phyloP scores from a whole-genome alignment of 2,797 vertebrate genomes.

The Eremophila alpestris region DNA sequence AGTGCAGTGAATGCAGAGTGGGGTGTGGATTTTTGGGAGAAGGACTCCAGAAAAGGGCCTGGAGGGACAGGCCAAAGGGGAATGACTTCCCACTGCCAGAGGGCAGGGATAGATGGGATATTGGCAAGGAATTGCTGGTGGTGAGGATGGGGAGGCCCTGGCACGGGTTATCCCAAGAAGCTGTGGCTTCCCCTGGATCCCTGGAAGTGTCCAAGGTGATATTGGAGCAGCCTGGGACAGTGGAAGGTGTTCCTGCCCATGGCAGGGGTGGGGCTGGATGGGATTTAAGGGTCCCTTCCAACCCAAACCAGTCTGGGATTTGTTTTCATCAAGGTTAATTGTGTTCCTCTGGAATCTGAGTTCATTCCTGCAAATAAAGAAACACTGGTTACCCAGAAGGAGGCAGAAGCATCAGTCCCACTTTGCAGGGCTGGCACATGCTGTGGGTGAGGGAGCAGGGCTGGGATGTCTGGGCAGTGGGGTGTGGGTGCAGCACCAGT shows the following conservation, averaged over 20 bases:
- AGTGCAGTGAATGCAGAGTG: fast-evolving
- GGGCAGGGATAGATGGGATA: not conserved
- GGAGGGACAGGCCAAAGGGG: not conserved
- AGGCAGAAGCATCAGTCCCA: not conserved
- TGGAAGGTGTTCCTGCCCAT: not conserved
- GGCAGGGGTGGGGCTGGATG: not conserved
- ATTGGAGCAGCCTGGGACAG: fast-evolving
- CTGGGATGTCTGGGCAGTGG: fast-evolving
- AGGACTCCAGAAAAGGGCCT: fast-evolving
- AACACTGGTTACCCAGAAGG: not conserved
- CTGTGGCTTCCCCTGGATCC: not conserved
- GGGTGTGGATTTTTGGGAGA: not conserved
- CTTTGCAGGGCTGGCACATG: not conserved
- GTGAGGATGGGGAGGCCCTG: not conserved
- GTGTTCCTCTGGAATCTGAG: not conserved
- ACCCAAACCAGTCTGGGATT: not conserved
- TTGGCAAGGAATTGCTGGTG: not conserved
- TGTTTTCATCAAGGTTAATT: not conserved
- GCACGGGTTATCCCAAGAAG: not conserved
- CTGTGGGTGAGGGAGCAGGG: not conserved
- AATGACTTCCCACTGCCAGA: not conserved
- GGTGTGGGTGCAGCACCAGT: not conserved
- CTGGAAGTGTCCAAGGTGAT: not conserved
- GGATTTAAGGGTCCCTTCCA: not conserved
- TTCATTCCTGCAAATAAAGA: not conserved